These are phyloP conservation scores for Paracanthobrama guichenoti DNA, from an alignment of 2,113 vertebrate genomes.

Conservation along the genomic window DNA sequence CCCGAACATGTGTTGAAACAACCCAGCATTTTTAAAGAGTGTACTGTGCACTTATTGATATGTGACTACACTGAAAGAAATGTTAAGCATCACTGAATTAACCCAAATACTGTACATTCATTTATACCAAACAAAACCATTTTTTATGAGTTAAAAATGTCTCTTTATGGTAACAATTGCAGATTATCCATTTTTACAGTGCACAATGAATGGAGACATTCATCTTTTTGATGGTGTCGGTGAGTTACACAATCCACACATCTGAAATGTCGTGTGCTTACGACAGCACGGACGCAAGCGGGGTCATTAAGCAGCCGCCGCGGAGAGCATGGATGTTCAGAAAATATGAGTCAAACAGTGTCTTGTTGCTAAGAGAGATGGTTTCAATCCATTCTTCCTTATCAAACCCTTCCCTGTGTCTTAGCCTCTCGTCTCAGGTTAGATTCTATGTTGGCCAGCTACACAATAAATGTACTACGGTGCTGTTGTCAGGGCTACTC, in stretches of 20 bases:
- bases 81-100: no score
- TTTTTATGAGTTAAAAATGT: no score
- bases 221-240: neutral
- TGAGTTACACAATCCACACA: neutral
- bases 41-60: neutral
- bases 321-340: neutral
- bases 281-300: neutral
- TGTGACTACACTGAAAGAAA: neutral
- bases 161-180: no score
- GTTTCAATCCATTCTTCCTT: conserved; percentile 31
- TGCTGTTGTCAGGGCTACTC: neutral
- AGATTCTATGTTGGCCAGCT: neutral
- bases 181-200: no score
- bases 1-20: no score
- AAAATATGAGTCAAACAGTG: conserved; percentile 34
- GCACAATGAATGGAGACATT: neutral
- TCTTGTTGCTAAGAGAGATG: conserved; percentile 50
- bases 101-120: no score
- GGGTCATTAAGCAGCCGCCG: neutral
- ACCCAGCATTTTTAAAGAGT: no score
- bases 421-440: conserved; percentile 26
- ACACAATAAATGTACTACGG: neutral
- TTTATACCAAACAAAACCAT: no score
- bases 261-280: neutral
- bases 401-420: conserved; percentile 16